Evolutionary conservation across 2,797 vertebrate species (phyloP).

Genomic region (Cyprinodon diabolis): DNA sequence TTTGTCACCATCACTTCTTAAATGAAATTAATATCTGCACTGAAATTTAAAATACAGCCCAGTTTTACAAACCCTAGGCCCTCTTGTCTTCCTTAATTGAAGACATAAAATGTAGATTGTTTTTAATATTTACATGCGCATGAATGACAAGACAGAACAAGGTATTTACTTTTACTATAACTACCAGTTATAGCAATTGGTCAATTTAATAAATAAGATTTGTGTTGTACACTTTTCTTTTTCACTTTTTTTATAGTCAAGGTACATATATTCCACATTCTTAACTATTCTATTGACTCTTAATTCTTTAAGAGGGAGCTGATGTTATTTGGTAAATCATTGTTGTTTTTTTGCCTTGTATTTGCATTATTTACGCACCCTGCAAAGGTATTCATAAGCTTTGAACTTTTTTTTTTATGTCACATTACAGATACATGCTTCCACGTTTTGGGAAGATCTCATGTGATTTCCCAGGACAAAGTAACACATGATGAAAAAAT

Average conservation of each 20-base stretch:
- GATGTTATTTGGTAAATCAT: constrained; percentile 9
- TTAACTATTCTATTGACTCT: background rate
- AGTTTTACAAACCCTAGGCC: background rate
- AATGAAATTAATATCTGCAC: constrained; percentile 56
- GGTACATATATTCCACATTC: background rate
- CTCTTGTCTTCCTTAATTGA: background rate
- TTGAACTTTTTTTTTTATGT: background rate
- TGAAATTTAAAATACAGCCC: constrained; percentile 39
- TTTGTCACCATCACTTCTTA: constrained; percentile 53
- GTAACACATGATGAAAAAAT: background rate
- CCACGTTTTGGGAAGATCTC: background rate
- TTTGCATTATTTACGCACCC: background rate
- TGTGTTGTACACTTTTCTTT: background rate
- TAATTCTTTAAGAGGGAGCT: constrained; percentile 3
- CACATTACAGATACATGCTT: background rate
- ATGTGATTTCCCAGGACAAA: background rate
- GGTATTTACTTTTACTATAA: background rate
- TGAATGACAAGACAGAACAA: background rate
- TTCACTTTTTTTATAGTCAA: background rate
- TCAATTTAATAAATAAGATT: background rate
- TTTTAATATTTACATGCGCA: background rate
- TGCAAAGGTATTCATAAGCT: background rate
- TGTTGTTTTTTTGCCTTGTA: constrained; percentile 51
- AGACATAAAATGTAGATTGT: background rate
- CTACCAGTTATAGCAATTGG: background rate